Conservation (phyloP, 2,888 invertebrate species). For the Drosophila anomelani region DNA sequence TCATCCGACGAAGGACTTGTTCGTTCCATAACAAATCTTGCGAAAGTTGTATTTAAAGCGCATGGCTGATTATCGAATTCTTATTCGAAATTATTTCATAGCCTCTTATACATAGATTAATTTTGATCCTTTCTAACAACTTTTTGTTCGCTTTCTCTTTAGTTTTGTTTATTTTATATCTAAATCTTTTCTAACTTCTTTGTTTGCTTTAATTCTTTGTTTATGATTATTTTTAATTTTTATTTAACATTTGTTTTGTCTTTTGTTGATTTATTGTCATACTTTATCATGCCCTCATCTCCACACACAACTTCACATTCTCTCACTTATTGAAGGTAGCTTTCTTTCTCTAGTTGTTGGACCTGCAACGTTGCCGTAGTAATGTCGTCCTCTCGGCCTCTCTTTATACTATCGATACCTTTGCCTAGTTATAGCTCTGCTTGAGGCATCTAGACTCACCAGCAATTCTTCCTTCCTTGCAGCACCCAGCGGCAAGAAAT, state of each 20-base stretch:
- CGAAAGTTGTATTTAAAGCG: conserved; percentile 7
- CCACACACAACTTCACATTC: conserved; percentile 5
- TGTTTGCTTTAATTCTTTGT: background rate
- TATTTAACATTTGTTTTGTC: conserved; percentile 4
- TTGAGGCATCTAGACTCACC: conserved; percentile 6
- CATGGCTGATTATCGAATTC: background rate
- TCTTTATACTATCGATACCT: conserved; percentile 5
- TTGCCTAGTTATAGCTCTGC: conserved; percentile 1
- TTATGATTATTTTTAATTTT: background rate
- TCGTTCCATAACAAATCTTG: conserved; percentile 1
- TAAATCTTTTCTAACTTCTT: background rate
- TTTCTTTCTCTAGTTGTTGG: conserved; percentile 17
- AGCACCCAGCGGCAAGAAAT: conserved; percentile 75
- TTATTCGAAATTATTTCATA: background rate
- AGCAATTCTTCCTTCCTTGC: conserved; percentile 41
- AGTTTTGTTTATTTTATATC: background rate
- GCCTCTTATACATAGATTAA: background rate
- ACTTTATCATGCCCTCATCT: conserved; percentile 7
- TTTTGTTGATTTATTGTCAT: background rate
- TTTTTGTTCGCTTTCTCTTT: background rate
- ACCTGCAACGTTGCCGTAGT: conserved; percentile 25
- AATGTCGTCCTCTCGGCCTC: conserved; percentile 32
- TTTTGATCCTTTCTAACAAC: background rate
- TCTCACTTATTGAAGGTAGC: conserved; percentile 13
- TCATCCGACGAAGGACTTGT: conserved; percentile 1